Percentiles rank a stretch among this genome's conserved stretches.
These are phyloP conservation scores for Leptothorax acervorum DNA, from an alignment of 2,888 invertebrate genomes.

Conservation along the genomic window DNA sequence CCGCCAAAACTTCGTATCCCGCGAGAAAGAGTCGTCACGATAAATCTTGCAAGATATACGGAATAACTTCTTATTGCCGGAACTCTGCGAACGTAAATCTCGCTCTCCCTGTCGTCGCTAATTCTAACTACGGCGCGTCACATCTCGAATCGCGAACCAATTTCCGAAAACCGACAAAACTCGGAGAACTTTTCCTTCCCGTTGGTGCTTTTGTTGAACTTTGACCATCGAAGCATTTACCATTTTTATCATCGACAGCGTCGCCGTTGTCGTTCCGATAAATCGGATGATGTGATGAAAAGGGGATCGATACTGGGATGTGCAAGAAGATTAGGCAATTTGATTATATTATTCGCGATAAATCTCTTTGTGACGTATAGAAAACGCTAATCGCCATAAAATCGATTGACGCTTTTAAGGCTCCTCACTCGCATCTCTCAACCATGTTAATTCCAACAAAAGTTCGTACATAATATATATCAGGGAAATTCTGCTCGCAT, in stretches of 20 bases:
- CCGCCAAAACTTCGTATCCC: conserved; percentile 62
- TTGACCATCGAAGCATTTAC: background rate
- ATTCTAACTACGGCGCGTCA: conserved; percentile 58
- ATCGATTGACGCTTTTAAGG: conserved; percentile 11
- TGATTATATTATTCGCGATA: background rate
- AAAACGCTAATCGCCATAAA: background rate
- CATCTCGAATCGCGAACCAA: conserved; percentile 36
- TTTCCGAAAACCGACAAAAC: conserved; percentile 15
- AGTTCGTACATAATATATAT: conserved; percentile 22
- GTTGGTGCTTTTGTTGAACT: conserved; percentile 8
- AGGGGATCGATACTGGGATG: background rate
- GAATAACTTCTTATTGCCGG: conserved; percentile 73
- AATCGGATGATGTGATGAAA: background rate
- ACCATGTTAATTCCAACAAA: background rate
- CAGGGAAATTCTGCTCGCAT: conserved; percentile 16
- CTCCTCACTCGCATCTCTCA: too few relatives aligned
- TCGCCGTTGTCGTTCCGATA: too few relatives aligned
- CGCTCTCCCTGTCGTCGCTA: conserved; percentile 66
- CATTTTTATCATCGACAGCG: background rate
- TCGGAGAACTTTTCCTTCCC: background rate
- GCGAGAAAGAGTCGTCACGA: conserved; percentile 63
- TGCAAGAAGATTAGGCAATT: background rate
- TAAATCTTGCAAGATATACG: conserved; percentile 74
- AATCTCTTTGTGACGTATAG: background rate
- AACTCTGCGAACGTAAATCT: conserved; percentile 66